Evolutionary conservation across 2,888 invertebrate genomes (phyloP).

Genomic region (Terebella lapidaria): DNA sequence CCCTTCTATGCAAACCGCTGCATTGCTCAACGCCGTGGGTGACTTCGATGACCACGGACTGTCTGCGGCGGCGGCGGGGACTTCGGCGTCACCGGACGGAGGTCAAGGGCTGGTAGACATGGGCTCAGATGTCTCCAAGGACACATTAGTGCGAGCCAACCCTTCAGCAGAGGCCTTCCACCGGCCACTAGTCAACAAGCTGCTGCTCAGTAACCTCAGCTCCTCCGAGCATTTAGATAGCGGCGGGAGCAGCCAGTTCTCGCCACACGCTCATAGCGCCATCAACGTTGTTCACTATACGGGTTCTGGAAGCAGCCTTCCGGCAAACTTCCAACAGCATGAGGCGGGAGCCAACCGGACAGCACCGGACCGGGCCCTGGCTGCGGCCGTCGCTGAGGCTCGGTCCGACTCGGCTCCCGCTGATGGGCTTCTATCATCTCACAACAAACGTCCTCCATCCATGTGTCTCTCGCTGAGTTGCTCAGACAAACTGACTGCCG

Average conservation of each 20-base stretch:
- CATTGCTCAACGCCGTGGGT: background rate
- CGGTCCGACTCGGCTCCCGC: background rate
- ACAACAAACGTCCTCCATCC: background rate
- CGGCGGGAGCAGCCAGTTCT: background rate
- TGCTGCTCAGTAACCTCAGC: background rate
- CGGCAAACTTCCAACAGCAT: background rate
- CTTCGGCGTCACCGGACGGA: background rate
- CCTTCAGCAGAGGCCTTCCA: background rate
- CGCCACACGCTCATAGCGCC: background rate
- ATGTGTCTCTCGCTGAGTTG: slow-evolving; percentile 4
- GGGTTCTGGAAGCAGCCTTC: slow-evolving; percentile 3
- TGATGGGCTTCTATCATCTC: background rate
- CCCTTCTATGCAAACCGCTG: slow-evolving; percentile 7
- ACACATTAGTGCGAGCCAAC: background rate
- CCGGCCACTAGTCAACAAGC: background rate
- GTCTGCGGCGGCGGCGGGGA: background rate
- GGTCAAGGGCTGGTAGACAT: background rate
- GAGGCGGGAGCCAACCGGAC: background rate
- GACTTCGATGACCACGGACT: background rate
- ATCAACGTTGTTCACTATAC: background rate
- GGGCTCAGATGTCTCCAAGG: background rate
- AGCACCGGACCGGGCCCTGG: background rate
- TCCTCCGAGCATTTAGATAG: background rate
- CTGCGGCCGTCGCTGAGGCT: background rate
- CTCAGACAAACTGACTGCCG: background rate